These are phyloP conservation scores for Vimba vimba DNA, from an alignment of 2,113 vertebrate species.

Conservation along the genomic window DNA sequence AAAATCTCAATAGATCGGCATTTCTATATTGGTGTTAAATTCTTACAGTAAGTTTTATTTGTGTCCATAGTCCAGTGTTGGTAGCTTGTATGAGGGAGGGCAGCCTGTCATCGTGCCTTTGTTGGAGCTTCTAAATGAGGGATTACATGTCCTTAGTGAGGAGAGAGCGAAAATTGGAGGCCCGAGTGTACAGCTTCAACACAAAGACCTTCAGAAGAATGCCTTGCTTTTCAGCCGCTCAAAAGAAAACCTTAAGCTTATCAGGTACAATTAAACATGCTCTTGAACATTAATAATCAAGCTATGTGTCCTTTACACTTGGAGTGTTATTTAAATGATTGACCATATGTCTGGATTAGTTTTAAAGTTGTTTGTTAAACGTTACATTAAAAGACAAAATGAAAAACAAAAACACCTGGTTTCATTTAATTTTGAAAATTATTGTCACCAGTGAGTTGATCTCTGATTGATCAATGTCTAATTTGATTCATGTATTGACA, in stretches of 20 bases:
- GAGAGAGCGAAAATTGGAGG: conserved; percentile 61
- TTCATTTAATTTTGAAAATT: neutral
- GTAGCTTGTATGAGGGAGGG: conserved; percentile 80
- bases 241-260: conserved; percentile 65
- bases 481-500: conserved; percentile 18
- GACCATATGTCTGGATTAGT: no score
- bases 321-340: neutral
- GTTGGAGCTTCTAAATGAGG: conserved; percentile 83
- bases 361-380: conserved; percentile 2
- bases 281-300: neutral
- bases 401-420: neutral
- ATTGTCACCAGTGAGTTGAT: neutral
- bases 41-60: neutral
- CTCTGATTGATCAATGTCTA: neutral
- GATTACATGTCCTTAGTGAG: conserved; percentile 73
- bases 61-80: conserved; percentile 71
- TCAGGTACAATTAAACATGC: conserved; percentile 71
- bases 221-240: conserved; percentile 58
- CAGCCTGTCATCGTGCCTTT: conserved; percentile 83
- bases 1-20: neutral
- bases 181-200: conserved; percentile 58
- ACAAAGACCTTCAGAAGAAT: conserved; percentile 66
- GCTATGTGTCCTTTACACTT: neutral
- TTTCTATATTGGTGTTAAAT: neutral
- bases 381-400: neutral